Evolutionary conservation across 2,888 invertebrate species (phyloP), one percentile per base, ranked within the genome.

Genomic region (Drosophila mulleri): DNA sequence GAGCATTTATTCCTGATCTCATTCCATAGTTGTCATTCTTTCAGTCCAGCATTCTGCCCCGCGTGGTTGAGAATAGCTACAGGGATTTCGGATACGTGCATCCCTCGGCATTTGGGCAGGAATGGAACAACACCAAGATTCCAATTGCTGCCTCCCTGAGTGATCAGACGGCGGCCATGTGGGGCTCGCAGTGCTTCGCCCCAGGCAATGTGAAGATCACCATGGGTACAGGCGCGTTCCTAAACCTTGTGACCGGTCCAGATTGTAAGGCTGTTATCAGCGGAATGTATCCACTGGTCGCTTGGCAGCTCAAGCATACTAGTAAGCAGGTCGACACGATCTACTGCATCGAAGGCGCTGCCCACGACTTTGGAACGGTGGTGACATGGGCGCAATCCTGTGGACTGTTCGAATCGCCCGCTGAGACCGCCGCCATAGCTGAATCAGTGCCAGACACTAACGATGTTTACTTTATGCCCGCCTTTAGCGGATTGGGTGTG

Each of bases 241-340:
- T 98, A 48, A 95, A 98, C 91, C 95, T 98, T 41, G 96, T 98
- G 90, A 97, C 98, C 0, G 97, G 96, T 0, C 77, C 88, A 0
- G 91, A 94, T 72, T 96, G 98, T 0, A 96, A 97, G 90, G 96
- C 97, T 0, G 97, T 97, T 53, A 93, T 97, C 6, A 95, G 95
- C 60, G 98, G 98, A 0, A 94, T 98, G 42, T 98, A 98, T 93
- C 99, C 99, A 0, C 93, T 99, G 29, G 96, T 99, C 41, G 98
- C 96, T 0, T 99, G 99, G 98, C 90, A 91, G 72, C 83, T 92
- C 9, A 48, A 73, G 12, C 64, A 56, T 0, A 66, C 77, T 11
- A 39, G 66, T n/a, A 63, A 60, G 12, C 42, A 54, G 2, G 52
- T 59, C 0, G 93, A 95, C 41, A 83, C 94, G n/a, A 93, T 95